Evolutionary conservation across 2,888 invertebrate genomes (phyloP), one percentile per base, ranked within the genome.

Genomic region (Leucoptera coffeella): DNA sequence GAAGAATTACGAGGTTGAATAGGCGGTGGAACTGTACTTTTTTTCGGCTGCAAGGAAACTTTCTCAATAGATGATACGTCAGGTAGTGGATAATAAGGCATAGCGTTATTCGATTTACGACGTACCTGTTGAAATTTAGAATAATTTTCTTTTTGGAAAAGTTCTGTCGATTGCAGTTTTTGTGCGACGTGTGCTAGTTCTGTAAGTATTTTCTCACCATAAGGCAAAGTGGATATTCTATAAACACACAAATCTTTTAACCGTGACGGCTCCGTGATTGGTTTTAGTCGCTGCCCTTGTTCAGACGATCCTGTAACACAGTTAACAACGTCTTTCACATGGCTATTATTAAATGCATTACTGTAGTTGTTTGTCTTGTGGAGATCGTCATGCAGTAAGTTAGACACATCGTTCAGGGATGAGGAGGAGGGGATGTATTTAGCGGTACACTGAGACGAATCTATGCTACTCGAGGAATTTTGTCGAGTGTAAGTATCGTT

Each of bases 371-470:
- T n/a, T n/a, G n/a, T n/a, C n/a, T n/a, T n/a, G n/a, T n/a, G n/a
- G n/a, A n/a, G n/a, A 32, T 71, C 71, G 36, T 74, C 73, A 42
- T 73, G 69, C 47, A 72, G 42, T 37, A 75, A 54, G 38, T 75
- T 74, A 40, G 71, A 60, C 26, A 79, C 65, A 45, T 81, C 80
- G 39, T 69, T 73, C 25, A 77, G 55, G 35, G 80, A 79, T 26
- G 77, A 75, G 42, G 56, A 61, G 31, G 59, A 59, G 19, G 78
- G 76, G 39, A 78, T 77, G 44, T 80, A 81, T 46, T 79, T 80
- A 32, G 80, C 80, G 15, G 85, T 85, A 47, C 80, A 81, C 39
- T 80, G 75, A 31, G 81, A 81, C 29, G 81, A 81, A 45, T 75
- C 73, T 38, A 75, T 67, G 41, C 77, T 77, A 42, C 76, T 75